Evolutionary conservation across 2,113 vertebrate species (phyloP), one percentile per base, ranked within the genome.

Genomic region (Erpornis zantholeuca): DNA sequence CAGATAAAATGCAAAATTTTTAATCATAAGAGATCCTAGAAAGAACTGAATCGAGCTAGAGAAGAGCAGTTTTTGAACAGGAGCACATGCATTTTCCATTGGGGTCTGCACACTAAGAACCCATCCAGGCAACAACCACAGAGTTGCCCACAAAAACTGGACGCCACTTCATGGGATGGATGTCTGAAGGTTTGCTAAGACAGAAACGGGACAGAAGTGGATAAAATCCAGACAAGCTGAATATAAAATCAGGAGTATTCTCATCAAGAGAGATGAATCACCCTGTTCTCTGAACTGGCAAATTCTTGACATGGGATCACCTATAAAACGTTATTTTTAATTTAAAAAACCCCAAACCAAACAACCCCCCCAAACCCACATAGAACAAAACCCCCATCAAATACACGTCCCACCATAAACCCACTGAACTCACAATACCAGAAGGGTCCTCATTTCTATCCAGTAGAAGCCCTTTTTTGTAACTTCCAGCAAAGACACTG

Each of bases 161-260:
- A 68, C 4, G 5, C 9, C 13, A 7, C 35, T 47, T 42, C 1
- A 12, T 3, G 29, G 24, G 25, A 71, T 8, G 1, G 44, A 38
- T 0, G 2, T 7, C 22, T 1, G 1, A 52, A 59, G 0, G 2
- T 21, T 42, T 2, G 2, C 20, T 49, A 29, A 71, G 52, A 42
- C 28, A 76, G 23, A 76, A 82, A 75, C 0, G 0, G 28, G 33
- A 42, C 18, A 68, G 6, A 94, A 60, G 5, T 2, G 2, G 44
- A 65, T 35, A 82, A 87, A 76, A 86, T 20, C 36, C 50, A 86
- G 47, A 60, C 0, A 1, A 94, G 17, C 7, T 15, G 31, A 85
- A 72, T 19, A 50, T 2, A 65, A 66, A 65, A 54, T 24, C 21
- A 70, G 3, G 15, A 69, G 7, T 22, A 29, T 33, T 87, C 47